A percentile compares a stretch with the other conserved stretches of the same genome.
Evolutionary conservation across 2,797 vertebrate species (phyloP).

Genomic region (Antennarius maculatus): DNA sequence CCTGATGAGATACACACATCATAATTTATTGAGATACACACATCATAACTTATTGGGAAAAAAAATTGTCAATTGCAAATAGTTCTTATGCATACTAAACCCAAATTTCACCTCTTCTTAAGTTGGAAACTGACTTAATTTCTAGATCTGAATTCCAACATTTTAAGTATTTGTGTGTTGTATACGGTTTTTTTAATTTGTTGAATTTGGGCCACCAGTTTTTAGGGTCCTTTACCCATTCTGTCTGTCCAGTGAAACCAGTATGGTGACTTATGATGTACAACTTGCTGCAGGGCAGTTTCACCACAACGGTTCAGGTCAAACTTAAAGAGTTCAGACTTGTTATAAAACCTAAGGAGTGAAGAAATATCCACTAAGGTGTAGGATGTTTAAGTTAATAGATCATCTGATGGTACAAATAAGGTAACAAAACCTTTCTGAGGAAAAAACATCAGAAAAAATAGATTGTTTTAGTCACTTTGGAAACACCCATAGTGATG

Average conservation of each 20-base stretch:
- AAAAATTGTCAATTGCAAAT: too few species aligned
- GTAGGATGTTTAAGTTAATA: not conserved
- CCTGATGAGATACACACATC: too few species aligned
- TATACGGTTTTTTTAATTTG: too few species aligned
- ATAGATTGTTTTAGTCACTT: constrained; percentile 38
- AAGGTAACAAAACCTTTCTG: constrained; percentile 11
- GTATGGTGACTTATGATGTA: not conserved
- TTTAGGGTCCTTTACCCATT: not conserved
- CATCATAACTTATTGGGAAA: too few species aligned
- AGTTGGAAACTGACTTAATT: too few species aligned
- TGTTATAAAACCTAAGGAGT: not conserved
- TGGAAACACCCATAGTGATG: constrained; percentile 74
- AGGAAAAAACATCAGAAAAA: constrained; percentile 8
- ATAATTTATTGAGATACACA: too few species aligned
- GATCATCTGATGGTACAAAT: not conserved
- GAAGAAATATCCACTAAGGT: not conserved
- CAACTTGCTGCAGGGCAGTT: not conserved
- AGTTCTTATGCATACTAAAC: too few species aligned
- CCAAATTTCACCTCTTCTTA: too few species aligned
- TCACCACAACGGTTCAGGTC: not conserved
- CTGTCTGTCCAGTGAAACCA: not conserved
- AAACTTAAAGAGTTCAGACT: not conserved
- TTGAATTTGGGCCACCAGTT: not conserved
- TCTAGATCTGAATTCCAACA: too few species aligned
- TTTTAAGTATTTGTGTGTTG: too few species aligned